Conservation (phyloP, 2,888 invertebrate genomes). For the Stegophylla sp. region DNA sequence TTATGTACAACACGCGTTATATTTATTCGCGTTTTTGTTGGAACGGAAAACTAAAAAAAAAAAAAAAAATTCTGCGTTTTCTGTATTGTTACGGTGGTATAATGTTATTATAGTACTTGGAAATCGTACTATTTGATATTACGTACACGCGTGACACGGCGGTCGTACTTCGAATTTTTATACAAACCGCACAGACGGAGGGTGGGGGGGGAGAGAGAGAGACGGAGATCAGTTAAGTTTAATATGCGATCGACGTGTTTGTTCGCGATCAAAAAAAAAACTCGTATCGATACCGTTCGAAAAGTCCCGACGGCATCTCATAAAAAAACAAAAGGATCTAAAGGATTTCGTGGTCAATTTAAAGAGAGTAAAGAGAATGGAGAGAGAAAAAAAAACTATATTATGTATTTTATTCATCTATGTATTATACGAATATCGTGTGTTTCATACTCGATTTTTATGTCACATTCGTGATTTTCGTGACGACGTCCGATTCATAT, state of each 20-base stretch:
- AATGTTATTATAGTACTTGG: neutral
- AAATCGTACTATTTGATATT: conserved; percentile 26
- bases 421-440: too few relatives aligned
- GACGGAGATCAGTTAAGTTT: conserved; percentile 28
- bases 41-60: neutral
- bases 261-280: conserved; percentile 32
- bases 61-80: conserved; percentile 2
- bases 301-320: conserved; percentile 6
- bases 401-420: neutral
- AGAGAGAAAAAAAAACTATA: neutral
- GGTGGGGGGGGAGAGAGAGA: too few relatives aligned
- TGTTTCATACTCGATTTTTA: neutral
- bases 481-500: too few relatives aligned
- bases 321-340: conserved; percentile 28
- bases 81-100: neutral
- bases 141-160: conserved; percentile 20
- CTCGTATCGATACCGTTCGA: neutral
- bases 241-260: conserved; percentile 32
- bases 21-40: neutral
- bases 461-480: neutral
- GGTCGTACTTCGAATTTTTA: conserved; percentile 33
- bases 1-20: too few relatives aligned
- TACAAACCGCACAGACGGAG: neutral
- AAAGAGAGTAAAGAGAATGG: neutral
- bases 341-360: conserved; percentile 44